Percentiles rank a stretch among this genome's conserved stretches.
phyloP scores from a whole-genome alignment of 2,888 invertebrate species.

The Agapetus fuscipes region DNA sequence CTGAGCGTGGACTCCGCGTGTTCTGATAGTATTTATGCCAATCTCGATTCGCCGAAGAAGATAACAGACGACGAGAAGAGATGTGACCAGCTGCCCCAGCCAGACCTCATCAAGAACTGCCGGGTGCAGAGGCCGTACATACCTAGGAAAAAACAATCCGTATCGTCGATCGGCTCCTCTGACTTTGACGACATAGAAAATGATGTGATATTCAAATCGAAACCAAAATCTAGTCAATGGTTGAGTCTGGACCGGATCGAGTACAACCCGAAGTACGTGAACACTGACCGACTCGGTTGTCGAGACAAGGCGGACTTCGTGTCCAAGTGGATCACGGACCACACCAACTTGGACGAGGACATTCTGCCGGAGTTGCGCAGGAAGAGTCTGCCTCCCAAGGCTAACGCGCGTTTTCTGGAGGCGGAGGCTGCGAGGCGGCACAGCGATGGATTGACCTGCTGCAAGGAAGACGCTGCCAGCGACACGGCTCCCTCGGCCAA shows the following conservation, averaged over 20 bases:
- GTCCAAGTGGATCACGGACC: conserved; percentile 45
- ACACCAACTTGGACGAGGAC: conserved; percentile 38
- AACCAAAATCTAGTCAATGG: conserved; percentile 49
- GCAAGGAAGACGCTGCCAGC: conserved; percentile 44
- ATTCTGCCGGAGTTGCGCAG: conserved; percentile 40
- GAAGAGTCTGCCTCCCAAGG: conserved; percentile 43
- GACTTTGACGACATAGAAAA: conserved; percentile 43
- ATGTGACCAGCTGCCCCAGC: conserved; percentile 33
- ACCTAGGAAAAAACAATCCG: conserved; percentile 42
- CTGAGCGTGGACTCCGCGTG: conserved; percentile 46
- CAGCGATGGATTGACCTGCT: conserved; percentile 43
- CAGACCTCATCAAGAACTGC: conserved; percentile 22
- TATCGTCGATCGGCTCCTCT: conserved; percentile 45
- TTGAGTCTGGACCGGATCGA: conserved; percentile 45
- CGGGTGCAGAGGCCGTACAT: conserved; percentile 32
- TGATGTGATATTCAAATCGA: conserved; percentile 47
- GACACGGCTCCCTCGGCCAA: conserved; percentile 38
- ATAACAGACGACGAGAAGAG: conserved; percentile 27
- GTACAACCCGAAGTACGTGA: conserved; percentile 19
- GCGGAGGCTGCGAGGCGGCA: conserved; percentile 24
- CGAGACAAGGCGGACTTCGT: conserved; percentile 47
- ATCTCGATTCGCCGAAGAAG: conserved; percentile 31
- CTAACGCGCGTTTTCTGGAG: conserved; percentile 43
- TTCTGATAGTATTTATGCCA: conserved; percentile 48
- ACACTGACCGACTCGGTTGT: conserved; percentile 31